Evolutionary conservation across 2,888 invertebrate species (phyloP).

Genomic region (Phaedon cochleariae): DNA sequence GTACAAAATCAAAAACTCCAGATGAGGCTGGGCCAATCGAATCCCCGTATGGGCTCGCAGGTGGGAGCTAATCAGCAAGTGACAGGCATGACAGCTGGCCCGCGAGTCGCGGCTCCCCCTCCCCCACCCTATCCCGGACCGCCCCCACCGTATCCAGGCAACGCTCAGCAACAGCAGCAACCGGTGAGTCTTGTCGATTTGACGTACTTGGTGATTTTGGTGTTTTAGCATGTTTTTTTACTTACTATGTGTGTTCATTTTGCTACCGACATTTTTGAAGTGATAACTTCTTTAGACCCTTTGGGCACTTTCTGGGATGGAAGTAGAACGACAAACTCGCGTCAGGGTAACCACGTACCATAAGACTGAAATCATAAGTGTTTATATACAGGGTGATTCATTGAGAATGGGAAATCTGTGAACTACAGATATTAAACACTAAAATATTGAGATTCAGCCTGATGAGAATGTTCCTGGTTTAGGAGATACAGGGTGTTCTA

Average conservation of each 20-base stretch:
- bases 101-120: constrained; percentile 65
- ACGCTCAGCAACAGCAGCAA: constrained; percentile 53
- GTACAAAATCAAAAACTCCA: constrained; percentile 60
- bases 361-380: too few relatives aligned
- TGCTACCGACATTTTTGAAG: not conserved
- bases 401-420: too few relatives aligned
- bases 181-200: constrained; percentile 36
- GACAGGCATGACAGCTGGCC: constrained; percentile 59
- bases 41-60: constrained; percentile 49
- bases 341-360: too few relatives aligned
- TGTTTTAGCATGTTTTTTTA: constrained; percentile 6
- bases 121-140: constrained; percentile 79
- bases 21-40: constrained; percentile 55
- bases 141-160: constrained; percentile 74
- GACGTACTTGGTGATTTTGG: constrained; percentile 25
- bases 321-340: too few relatives aligned
- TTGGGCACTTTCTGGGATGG: too few relatives aligned
- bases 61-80: constrained; percentile 23
- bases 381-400: too few relatives aligned
- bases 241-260: constrained; percentile 12
- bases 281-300: too few relatives aligned
- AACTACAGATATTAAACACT: too few relatives aligned
- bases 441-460: too few relatives aligned
- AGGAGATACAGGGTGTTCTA: too few relatives aligned
- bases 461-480: too few relatives aligned